Percentiles rank a stretch among this genome's conserved stretches.
These are phyloP conservation scores for Morpho achilles DNA, from an alignment of 2,888 invertebrate genomes.

Conservation along the genomic window DNA sequence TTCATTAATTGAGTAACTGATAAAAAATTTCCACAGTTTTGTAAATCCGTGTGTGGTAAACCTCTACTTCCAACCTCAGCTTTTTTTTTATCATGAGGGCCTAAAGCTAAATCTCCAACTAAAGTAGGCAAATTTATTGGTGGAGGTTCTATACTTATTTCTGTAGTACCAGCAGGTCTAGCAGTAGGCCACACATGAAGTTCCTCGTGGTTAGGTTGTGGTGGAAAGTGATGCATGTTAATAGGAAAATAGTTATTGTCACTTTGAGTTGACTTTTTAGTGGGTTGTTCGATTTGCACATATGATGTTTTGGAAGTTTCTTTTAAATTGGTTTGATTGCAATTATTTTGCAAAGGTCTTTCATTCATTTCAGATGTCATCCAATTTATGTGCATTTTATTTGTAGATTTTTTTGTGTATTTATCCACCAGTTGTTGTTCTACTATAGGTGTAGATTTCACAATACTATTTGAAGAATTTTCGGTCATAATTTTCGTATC, in stretches of 20 bases:
- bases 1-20: constrained; percentile 74
- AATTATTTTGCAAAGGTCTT: constrained; percentile 60
- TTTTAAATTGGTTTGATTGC: constrained; percentile 49
- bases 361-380: constrained; percentile 65
- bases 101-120: constrained; percentile 67
- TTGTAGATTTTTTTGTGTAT: constrained; percentile 66
- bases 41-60: constrained; percentile 50
- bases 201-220: constrained; percentile 61
- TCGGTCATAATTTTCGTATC: constrained; percentile 48
- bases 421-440: constrained; percentile 55
- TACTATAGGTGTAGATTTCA: constrained; percentile 45
- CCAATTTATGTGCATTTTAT: constrained; percentile 74
- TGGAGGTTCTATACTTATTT: constrained; percentile 71
- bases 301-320: constrained; percentile 50
- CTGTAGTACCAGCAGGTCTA: constrained; percentile 64
- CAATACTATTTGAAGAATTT: constrained; percentile 35
- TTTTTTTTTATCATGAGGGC: constrained; percentile 70
- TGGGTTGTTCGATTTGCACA: constrained; percentile 41
- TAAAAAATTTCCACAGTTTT: constrained; percentile 66
- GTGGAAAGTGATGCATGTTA: constrained; percentile 61
- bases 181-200: constrained; percentile 68
- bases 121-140: constrained; percentile 70
- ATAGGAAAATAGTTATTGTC: constrained; percentile 67
- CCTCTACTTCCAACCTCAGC: constrained; percentile 49
- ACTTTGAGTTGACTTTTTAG: constrained; percentile 56